Conservation (phyloP, 2,113 vertebrate genomes). For the human region GRCh38 chr3:33568501-33569000, state of each 20-base stretch:
- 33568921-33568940: not conserved
- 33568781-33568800: not conserved
- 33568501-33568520: too few species aligned
- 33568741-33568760: not conserved
- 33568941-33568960: constrained; percentile 7
- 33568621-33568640: not conserved
- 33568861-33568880: not conserved
- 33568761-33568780: not conserved
- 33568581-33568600: not conserved
- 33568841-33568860: not conserved
- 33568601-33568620: not conserved
- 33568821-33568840: not conserved
- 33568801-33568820: not conserved
- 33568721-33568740: not conserved
- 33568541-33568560: too few species aligned
- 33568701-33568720: not conserved
- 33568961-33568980: not conserved
- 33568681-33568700: not conserved
- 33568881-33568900: not conserved
- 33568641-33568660: not conserved
- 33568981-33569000: not conserved
- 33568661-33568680: not conserved
- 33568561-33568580: too few species aligned
- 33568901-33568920: constrained; percentile 42
- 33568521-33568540: too few species aligned